These are phyloP conservation scores for Notoglanidium macrostoma DNA, from an alignment of 2,797 vertebrate species.

Conservation along the genomic window DNA sequence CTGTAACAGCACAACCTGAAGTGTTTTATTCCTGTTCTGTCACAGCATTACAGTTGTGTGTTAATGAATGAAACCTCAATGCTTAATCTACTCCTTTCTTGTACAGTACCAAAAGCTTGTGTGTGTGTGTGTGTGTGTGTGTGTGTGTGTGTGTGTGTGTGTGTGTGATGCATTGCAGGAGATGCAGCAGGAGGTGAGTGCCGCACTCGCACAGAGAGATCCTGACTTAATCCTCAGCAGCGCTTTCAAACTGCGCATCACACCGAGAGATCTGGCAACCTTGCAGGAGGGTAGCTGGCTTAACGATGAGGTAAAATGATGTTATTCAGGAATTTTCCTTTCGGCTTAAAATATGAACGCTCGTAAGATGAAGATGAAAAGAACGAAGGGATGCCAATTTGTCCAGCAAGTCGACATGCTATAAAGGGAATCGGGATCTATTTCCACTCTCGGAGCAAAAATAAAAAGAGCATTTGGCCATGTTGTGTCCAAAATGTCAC, in stretches of 20 bases:
- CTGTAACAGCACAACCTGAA: neutral
- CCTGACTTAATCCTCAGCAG: conserved; percentile 83
- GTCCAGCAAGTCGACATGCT: too few species aligned
- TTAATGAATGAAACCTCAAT: neutral
- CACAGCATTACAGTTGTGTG: neutral
- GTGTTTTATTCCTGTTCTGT: neutral
- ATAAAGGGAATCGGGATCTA: too few species aligned
- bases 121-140: neutral
- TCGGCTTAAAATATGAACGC: too few species aligned
- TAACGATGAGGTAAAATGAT: conserved; percentile 83
- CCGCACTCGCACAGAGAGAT: conserved; percentile 76
- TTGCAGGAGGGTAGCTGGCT: conserved; percentile 85
- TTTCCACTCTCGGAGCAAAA: too few species aligned
- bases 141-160: neutral
- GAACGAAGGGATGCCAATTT: too few species aligned
- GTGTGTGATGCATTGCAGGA: conserved; percentile 70
- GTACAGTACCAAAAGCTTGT: neutral
- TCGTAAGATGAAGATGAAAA: too few species aligned
- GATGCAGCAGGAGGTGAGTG: conserved; percentile 83
- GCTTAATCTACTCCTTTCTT: neutral
- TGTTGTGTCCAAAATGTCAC: too few species aligned
- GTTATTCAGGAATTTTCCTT: too few species aligned
- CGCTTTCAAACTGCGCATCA: conserved; percentile 88
- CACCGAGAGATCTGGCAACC: conserved; percentile 86
- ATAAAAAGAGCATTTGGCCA: too few species aligned